Percentiles rank a stretch among this genome's conserved stretches.
These are phyloP conservation scores for Phaedon cochleariae DNA, from an alignment of 2,888 invertebrate genomes.

Conservation along the genomic window DNA sequence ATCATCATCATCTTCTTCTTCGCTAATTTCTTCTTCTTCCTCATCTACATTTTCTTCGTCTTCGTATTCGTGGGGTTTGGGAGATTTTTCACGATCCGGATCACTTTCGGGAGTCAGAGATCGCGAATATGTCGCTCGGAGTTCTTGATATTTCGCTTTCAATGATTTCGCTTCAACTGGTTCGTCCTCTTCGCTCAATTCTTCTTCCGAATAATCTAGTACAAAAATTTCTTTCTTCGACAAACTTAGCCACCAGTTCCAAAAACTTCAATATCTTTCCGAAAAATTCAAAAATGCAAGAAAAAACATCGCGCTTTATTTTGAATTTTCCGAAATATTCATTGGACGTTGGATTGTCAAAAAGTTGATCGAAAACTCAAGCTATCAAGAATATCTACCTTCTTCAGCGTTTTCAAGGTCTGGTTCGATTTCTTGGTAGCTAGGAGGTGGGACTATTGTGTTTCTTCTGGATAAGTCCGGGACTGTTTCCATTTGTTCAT, in stretches of 20 bases:
- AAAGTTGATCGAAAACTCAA: not conserved
- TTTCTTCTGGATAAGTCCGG: conserved; percentile 62
- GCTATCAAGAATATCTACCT: conserved; percentile 44
- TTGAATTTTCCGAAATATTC: not conserved
- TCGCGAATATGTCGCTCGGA: conserved; percentile 55
- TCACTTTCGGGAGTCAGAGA: conserved; percentile 55
- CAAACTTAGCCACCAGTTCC: too few relatives aligned
- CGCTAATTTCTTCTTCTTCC: conserved; percentile 60
- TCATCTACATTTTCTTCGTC: conserved; percentile 57
- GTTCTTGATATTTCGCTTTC: conserved; percentile 57
- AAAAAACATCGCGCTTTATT: too few relatives aligned
- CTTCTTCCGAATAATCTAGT: conserved; percentile 58
- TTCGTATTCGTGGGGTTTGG: conserved; percentile 47
- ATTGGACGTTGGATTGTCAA: not conserved
- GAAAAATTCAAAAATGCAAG: not conserved
- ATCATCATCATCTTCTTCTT: conserved; percentile 57
- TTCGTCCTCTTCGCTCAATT: conserved; percentile 51
- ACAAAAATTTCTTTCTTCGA: conserved; percentile 1
- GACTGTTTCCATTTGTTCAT: conserved; percentile 39
- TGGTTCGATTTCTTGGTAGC: conserved; percentile 56
- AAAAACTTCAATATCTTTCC: too few relatives aligned
- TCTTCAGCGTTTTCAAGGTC: conserved; percentile 55
- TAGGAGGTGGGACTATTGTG: conserved; percentile 62
- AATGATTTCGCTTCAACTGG: conserved; percentile 41
- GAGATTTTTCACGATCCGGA: conserved; percentile 45